These are phyloP conservation scores for Meandrusa payeni DNA, from an alignment of 2,888 invertebrate species.

Conservation along the genomic window DNA sequence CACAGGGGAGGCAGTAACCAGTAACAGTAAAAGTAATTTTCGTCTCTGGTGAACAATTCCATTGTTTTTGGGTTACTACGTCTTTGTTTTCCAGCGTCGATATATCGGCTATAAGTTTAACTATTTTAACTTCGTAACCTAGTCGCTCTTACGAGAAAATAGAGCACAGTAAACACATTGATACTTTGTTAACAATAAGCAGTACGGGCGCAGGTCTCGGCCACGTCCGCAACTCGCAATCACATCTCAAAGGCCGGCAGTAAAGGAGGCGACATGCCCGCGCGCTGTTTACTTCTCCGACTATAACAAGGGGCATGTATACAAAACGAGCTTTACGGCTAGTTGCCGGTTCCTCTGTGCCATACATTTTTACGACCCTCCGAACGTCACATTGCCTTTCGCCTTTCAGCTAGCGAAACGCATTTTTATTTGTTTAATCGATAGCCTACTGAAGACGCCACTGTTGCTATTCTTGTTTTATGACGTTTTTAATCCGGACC, in stretches of 20 bases:
- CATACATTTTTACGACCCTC: constrained; percentile 76
- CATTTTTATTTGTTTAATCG: constrained; percentile 80
- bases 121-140: too few relatives aligned
- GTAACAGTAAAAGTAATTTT: too few relatives aligned
- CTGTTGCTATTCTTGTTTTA: constrained; percentile 69
- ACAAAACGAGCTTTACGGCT: constrained; percentile 76
- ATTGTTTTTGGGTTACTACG: too few relatives aligned
- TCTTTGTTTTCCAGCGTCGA: too few relatives aligned
- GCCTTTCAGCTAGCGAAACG: constrained; percentile 74
- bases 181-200: constrained; percentile 31
- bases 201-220: constrained; percentile 47
- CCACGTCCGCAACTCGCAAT: constrained; percentile 56
- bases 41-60: too few relatives aligned
- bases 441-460: constrained; percentile 71
- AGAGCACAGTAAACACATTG: too few relatives aligned
- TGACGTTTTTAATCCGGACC: constrained; percentile 63
- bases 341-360: constrained; percentile 75
- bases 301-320: constrained; percentile 75
- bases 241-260: constrained; percentile 64
- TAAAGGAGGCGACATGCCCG: constrained; percentile 76
- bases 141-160: too few relatives aligned
- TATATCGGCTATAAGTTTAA: too few relatives aligned
- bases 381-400: constrained; percentile 72
- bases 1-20: too few relatives aligned
- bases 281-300: constrained; percentile 68